Base-by-base conservation (phyloP, 2,113 vertebrate species). In the Centrocercus urophasianus region DNA sequence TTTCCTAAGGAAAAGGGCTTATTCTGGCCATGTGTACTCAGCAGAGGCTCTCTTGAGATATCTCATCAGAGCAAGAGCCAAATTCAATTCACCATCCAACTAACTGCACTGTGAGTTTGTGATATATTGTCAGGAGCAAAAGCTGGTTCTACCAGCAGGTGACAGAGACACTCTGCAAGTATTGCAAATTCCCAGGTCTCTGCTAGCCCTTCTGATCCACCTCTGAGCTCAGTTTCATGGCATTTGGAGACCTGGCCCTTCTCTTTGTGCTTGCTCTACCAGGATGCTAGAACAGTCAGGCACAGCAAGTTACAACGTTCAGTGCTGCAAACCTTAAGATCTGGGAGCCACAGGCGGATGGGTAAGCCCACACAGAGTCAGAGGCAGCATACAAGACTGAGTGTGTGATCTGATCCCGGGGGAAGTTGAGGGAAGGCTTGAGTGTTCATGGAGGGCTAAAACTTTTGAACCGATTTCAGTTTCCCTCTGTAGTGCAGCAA, bases 1-100 rank as follows among this genome's bases (percentile, higher is more conserved):
- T 95, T 93, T 90, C 85, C 48, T 88, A 67, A 65, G 54, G 77
- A 96, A 92, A 95, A 95, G 85, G 87, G 78, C 87, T 96, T 47
- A 28, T 67, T 88, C 70, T 88, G 88, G 43, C 67, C 54, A 45
- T 0, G 1, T 61, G 65, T 64, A 32, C 80, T 90, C 63, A 57
- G 38, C 60, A 40, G 0, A 65, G 52, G 36, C 56, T 54, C 24
- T 88, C 61, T 40, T 57, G 61, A 54, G 36, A 42, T 25, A 42
- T 25, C 22, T 25, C 15, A 8, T 47, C 63, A 56, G n/a, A 43
- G 36, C 13, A 43, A 64, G 75, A 88, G 72, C 47, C 48, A 61
- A 57, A 86, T 81, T 34, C 66, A 8, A 2, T 70, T 71, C 40
- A 64, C 79, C 43, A 64, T 65, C 83, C 24, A 14, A 88, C 73